Conservation (phyloP, 2,888 invertebrate genomes). For the Clivina fossor region DNA sequence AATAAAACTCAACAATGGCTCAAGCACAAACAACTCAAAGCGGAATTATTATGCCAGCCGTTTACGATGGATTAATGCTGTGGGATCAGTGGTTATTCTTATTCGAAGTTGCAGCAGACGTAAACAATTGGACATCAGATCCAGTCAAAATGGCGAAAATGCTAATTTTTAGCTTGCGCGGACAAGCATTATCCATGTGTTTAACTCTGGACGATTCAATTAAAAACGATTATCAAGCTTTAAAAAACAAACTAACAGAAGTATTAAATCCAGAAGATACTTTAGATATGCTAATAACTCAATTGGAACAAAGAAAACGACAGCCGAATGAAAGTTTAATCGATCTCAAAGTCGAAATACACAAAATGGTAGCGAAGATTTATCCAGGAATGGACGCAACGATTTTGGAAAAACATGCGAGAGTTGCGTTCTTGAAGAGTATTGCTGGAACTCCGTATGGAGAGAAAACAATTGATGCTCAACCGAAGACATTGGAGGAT, state of each 20-base stretch:
- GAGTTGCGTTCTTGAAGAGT: slow-evolving; percentile 26
- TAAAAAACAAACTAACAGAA: slow-evolving; percentile 21
- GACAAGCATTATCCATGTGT: slow-evolving; percentile 24
- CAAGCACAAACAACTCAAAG: slow-evolving; percentile 10
- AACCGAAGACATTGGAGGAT: slow-evolving; percentile 27
- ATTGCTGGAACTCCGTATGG: slow-evolving; percentile 26
- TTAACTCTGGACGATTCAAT: slow-evolving; percentile 24
- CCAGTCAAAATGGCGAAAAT: slow-evolving; percentile 25
- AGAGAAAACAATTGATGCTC: slow-evolving; percentile 28
- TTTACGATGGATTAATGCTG: slow-evolving; percentile 25
- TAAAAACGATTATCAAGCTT: slow-evolving; percentile 25
- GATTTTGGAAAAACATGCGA: slow-evolving; percentile 23
- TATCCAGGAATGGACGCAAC: slow-evolving; percentile 29
- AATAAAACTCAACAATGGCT: too few relatives aligned
- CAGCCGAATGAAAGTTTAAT: slow-evolving; percentile 16
- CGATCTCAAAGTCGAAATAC: slow-evolving; percentile 24
- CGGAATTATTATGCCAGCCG: slow-evolving; percentile 23
- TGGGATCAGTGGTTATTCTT: slow-evolving; percentile 30
- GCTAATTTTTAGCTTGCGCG: slow-evolving; percentile 28
- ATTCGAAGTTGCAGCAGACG: slow-evolving; percentile 27
- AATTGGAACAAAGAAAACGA: slow-evolving; percentile 22
- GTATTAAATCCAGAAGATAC: slow-evolving; percentile 27
- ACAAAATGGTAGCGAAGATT: slow-evolving; percentile 24
- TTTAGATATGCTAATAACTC: slow-evolving; percentile 20
- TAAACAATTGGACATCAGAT: slow-evolving; percentile 22